Evolutionary conservation across 1,140 invertebrate species (phyloP).

Genomic region (Armadillidium nasatum): DNA sequence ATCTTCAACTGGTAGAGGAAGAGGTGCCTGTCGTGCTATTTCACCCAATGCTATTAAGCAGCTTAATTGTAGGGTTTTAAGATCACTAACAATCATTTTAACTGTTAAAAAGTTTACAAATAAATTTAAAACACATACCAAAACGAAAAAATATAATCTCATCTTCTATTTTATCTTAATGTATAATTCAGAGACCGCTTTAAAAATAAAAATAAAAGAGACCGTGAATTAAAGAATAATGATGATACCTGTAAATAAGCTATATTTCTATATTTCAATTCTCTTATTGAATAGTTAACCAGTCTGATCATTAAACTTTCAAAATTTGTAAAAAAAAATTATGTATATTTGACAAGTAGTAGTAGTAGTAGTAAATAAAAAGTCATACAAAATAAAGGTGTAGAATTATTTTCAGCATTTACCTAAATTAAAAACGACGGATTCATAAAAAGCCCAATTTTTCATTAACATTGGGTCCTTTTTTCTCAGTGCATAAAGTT

Average conservation of each 20-base stretch:
- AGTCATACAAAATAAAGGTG: too few relatives aligned
- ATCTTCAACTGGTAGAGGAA: slow-evolving; percentile 58
- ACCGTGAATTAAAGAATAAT: too few relatives aligned
- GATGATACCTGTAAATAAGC: too few relatives aligned
- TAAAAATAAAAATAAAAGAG: too few relatives aligned
- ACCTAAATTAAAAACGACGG: slow-evolving; percentile 58
- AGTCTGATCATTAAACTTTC: too few relatives aligned
- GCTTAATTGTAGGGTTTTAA: slow-evolving; percentile 57
- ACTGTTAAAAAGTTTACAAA: slow-evolving; percentile 51
- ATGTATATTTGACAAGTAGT: too few relatives aligned
- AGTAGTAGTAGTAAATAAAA: too few relatives aligned
- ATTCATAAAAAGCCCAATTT: slow-evolving; percentile 54
- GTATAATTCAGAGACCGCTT: too few relatives aligned
- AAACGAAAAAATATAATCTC: neutral
- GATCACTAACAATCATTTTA: slow-evolving; percentile 55
- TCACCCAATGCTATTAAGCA: slow-evolving; percentile 63
- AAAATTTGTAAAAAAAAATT: too few relatives aligned
- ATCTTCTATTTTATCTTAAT: too few relatives aligned
- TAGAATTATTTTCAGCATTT: slow-evolving; percentile 43
- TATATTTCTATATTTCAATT: too few relatives aligned
- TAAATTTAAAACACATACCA: neutral
- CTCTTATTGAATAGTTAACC: too few relatives aligned
- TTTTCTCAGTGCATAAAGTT: slow-evolving; percentile 54
- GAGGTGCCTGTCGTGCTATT: slow-evolving; percentile 60
- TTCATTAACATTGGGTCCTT: slow-evolving; percentile 27